Base-by-base conservation (phyloP, 2,888 invertebrate genomes). In the Drosophila formosana region DNA sequence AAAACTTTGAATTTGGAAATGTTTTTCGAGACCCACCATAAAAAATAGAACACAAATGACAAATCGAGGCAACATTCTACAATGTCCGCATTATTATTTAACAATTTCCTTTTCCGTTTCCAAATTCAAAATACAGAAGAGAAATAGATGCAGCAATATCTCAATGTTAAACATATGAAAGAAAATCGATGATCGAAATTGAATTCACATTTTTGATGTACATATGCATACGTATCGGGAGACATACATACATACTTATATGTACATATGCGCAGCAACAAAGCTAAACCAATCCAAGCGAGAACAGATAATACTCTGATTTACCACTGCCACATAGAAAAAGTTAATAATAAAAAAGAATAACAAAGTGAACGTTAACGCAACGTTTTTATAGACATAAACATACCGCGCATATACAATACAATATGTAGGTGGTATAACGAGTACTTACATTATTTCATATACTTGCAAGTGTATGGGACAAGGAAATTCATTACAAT, bases 271-370 rank as follows among this genome's bases (percentile, higher is more conserved):
- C 63, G 71, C 68, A 75, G 64, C 66, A 67, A 69, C 49, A 63
- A 49, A 53, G 66, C 55, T 50, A 64, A 58, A 64, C 68, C 55
- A 53, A 81, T 71, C 64, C 66, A 64, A 60, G 41, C 39, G 30
- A 65, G 66, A 79, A 76, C 62, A 75, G 75, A 73, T 70, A 88
- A 83, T 85, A 88, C 88, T 91, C 89, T 89, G 82, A 89, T 83
- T 75, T 80, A 90, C 91, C 90, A 91, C 90, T 91, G 90, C 90
- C 90, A 91, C 90, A 73, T 41, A 51, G 43, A 28, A n/a, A 68
- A 65, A 65, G 68, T 65, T 66, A 62, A 63, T 72, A 52, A 63
- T 45, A 71, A 69, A 70, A 49, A 71, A 69, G 69, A 49, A 34
- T 53, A 66, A 63, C 57, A 61, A 64, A 65, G 30, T 23, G 39